phyloP scores from a whole-genome alignment of 2,888 invertebrate genomes.

The Phytoseiulus persimilis region DNA sequence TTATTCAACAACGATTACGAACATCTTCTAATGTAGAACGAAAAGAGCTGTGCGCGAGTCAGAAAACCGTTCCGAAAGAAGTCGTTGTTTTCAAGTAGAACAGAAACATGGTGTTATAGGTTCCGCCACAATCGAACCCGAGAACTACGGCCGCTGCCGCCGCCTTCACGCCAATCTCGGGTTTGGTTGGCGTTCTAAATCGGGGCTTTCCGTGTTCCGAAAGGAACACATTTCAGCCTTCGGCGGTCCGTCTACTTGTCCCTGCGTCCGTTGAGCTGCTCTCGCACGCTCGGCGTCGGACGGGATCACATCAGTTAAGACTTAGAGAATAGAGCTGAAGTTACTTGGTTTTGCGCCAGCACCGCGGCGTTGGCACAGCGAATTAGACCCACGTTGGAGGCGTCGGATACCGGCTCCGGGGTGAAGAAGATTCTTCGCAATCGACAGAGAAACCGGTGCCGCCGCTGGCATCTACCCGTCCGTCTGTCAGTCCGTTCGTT shows the following conservation, averaged over 20 bases:
- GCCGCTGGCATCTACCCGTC: neutral
- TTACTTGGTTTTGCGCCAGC: neutral
- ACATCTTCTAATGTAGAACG: neutral
- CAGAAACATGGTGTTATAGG: neutral
- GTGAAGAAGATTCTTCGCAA: neutral
- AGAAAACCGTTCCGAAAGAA: neutral
- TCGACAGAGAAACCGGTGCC: neutral
- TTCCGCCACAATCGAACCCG: neutral
- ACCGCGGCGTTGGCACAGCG: neutral
- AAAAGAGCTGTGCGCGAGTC: neutral
- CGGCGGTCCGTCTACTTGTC: neutral
- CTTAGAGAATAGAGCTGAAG: neutral
- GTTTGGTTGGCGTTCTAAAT: neutral
- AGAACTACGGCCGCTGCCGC: neutral
- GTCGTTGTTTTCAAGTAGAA: no score
- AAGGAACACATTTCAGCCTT: neutral
- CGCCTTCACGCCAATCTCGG: neutral
- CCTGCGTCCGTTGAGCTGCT: neutral
- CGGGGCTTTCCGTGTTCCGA: neutral
- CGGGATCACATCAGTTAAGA: neutral
- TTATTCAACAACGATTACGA: neutral
- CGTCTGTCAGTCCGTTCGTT: neutral
- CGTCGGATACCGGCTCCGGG: neutral
- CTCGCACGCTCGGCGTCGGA: neutral
- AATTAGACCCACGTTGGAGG: neutral